Conservation (phyloP, 2,888 invertebrate species). For the Boloria selene region DNA sequence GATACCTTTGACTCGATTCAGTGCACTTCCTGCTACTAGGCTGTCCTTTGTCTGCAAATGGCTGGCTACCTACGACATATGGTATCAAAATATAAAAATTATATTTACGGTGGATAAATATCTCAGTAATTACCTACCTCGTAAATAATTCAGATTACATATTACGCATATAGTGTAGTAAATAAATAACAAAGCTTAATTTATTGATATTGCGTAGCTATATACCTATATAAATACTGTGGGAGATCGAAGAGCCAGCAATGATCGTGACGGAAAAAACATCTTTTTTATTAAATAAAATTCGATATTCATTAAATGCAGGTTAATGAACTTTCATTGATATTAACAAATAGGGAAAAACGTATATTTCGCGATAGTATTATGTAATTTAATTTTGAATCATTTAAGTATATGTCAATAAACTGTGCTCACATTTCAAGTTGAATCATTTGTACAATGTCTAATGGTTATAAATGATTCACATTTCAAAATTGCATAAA, state of each 20-base stretch:
- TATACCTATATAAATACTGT: no score
- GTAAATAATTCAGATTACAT: no score
- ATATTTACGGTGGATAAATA: no score
- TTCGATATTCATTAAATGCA: slow-evolving; percentile 16
- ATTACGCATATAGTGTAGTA: no score
- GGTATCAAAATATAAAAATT: no score
- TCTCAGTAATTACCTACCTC: no score
- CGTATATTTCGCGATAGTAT: slow-evolving; percentile 31
- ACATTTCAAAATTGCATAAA: slow-evolving; percentile 46
- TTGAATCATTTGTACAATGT: slow-evolving; percentile 40
- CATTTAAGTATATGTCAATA: slow-evolving; percentile 37
- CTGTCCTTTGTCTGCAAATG: slow-evolving; percentile 6
- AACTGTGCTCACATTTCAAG: slow-evolving; percentile 45
- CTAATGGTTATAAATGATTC: slow-evolving; percentile 41
- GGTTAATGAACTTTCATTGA: slow-evolving; percentile 41
- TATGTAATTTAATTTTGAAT: slow-evolving; percentile 33
- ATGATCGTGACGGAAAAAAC: not conserved
- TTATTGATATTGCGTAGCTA: no score
- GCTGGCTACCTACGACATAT: no score
- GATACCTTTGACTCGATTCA: not conserved
- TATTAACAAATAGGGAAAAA: slow-evolving; percentile 31
- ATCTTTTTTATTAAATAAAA: not conserved
- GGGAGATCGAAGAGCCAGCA: no score
- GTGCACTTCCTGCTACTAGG: slow-evolving; percentile 29
- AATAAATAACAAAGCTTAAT: no score